These are phyloP conservation scores for Sarotherodon lohbergeri DNA, from an alignment of 2,113 vertebrate species.

Conservation along the genomic window DNA sequence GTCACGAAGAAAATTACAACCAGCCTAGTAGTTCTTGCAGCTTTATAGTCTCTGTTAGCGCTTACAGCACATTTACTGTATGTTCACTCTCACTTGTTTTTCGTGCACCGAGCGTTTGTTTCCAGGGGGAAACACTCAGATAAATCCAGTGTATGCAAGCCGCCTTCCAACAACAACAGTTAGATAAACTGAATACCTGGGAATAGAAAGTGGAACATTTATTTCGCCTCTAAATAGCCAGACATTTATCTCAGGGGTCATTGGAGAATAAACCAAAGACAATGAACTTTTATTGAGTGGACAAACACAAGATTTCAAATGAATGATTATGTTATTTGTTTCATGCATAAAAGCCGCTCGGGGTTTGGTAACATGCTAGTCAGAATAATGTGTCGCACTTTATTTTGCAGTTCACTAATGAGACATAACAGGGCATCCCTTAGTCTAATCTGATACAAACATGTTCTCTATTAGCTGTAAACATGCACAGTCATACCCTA, in stretches of 20 bases:
- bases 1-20: not conserved
- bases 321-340: not conserved
- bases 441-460: not conserved
- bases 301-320: not conserved
- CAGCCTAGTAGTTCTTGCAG: rapidly evolving
- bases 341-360: rapidly evolving
- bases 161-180: not conserved
- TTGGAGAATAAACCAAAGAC: rapidly evolving
- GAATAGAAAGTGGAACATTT: not conserved
- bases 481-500: not conserved
- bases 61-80: not conserved
- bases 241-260: not conserved
- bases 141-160: not conserved
- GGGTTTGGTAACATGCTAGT: not conserved
- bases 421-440: not conserved
- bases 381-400: not conserved
- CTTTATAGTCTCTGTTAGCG: not conserved
- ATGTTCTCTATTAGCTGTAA: not conserved
- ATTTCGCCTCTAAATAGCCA: not conserved
- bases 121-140: not conserved
- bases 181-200: not conserved
- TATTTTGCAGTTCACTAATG: not conserved
- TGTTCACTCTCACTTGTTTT: not conserved
- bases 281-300: not conserved
- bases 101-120: not conserved